Evolutionary conservation across 2,888 invertebrate species (phyloP), one percentile per base, ranked within the genome.

Genomic region (Vesta saturnalis): DNA sequence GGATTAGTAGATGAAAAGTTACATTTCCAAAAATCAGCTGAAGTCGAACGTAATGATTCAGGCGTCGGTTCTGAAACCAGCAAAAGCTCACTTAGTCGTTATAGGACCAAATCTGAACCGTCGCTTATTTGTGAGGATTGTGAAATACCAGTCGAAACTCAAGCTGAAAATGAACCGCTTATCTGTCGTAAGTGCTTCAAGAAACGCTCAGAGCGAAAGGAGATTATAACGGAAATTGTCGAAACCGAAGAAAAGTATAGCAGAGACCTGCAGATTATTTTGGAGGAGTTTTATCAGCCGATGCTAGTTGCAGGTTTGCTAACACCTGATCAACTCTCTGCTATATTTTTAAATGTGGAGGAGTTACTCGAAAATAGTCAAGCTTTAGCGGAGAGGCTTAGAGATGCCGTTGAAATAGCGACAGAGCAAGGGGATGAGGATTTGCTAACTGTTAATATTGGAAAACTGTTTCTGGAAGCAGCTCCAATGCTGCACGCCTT

Each of bases 181-280:
- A 90, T 94, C 30, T 97, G 96, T 83, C 89, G 94, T 72, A 94
- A 95, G 82, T 97, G 97, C 83, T 88, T 91, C 67, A 94, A 95
- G 80, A 93, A 94, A 79, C 88, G 96, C 64, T 90, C 93, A 6
- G 97, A 97, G 82, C 89, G 97, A 63, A 95, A 96, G 80, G 96
- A 97, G 86, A 97, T 96, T 35, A 93, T 97, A 60, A 93, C 93
- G 1, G 97, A 97, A 86, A 95, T 97, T 70, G 94, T 96, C 2
- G 97, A 97, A 85, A 97, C 97, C 1, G 97, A 97, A 85, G 92
- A 96, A 80, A 97, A 96, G 80, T 97, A 97, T 81, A 96, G 96
- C 16, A 88, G 96, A 61, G 97, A 97, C 83, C 86, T 97, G 77
- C 92, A 94, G 81, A 96, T 97, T 65, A 93, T 97, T 76, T 87